phyloP scores from a whole-genome alignment of 92 coral and sea anemone species.

The Phenganax subtilis region DNA sequence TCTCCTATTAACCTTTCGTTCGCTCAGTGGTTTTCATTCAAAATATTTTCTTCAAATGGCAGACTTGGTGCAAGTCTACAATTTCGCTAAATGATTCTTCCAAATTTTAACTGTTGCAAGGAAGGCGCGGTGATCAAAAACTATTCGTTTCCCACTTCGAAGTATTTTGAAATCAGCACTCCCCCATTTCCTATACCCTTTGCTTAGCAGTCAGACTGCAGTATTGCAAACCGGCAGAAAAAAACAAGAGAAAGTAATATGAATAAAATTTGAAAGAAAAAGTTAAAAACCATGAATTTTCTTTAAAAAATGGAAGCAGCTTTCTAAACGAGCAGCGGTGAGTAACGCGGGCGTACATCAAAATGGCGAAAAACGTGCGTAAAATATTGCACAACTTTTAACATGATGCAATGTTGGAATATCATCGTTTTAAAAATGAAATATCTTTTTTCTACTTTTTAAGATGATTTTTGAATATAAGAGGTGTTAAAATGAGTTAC shows the following conservation, averaged over 20 bases:
- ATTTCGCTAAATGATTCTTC: too few relatives aligned
- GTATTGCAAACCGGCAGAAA: too few relatives aligned
- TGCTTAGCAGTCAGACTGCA: too few relatives aligned
- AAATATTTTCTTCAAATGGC: too few relatives aligned
- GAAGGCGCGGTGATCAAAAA: too few relatives aligned
- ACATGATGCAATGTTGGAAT: conserved; percentile 11
- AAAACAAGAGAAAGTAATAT: not conserved
- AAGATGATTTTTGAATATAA: conserved; percentile 11
- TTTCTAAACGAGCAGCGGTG: conserved; percentile 18
- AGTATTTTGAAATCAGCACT: too few relatives aligned
- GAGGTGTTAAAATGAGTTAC: conserved; percentile 15
- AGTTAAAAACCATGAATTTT: not conserved
- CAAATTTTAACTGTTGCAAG: too few relatives aligned
- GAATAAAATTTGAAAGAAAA: not conserved
- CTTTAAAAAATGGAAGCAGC: not conserved
- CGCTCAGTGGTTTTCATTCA: too few relatives aligned
- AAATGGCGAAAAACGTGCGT: conserved; percentile 25
- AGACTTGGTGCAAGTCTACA: too few relatives aligned
- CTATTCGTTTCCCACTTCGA: too few relatives aligned
- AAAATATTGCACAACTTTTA: not conserved
- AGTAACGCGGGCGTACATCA: conserved; percentile 6
- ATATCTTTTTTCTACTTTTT: not conserved
- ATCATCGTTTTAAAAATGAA: not conserved
- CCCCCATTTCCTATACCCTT: too few relatives aligned
- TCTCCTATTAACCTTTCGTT: too few relatives aligned